Conservation (phyloP, 2,113 vertebrate species). For the Thermophis baileyi region DNA sequence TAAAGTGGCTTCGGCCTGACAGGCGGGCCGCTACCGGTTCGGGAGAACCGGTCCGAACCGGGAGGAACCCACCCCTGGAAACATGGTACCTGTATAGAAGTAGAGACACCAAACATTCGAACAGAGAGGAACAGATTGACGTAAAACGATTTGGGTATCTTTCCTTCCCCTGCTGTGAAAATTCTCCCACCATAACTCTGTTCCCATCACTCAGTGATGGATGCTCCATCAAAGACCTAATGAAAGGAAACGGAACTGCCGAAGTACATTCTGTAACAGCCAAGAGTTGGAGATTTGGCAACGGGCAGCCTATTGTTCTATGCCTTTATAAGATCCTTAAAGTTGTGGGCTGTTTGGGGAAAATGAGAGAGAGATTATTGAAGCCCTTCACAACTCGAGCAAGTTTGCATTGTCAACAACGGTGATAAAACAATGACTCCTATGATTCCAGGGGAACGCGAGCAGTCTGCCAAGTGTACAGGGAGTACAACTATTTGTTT, state of each 20-base stretch:
- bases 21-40: too few species aligned
- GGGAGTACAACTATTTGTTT: not conserved
- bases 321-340: not conserved
- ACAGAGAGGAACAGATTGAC: fast-evolving
- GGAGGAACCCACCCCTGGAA: too few species aligned
- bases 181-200: not conserved
- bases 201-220: not conserved
- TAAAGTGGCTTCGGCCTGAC: too few species aligned
- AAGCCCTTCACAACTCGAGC: not conserved
- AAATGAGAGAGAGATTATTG: not conserved
- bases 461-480: not conserved
- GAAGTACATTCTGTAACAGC: not conserved
- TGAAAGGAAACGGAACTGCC: not conserved
- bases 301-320: not conserved
- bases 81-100: not conserved
- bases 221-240: not conserved
- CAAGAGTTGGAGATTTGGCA: not conserved
- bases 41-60: too few species aligned
- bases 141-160: not conserved
- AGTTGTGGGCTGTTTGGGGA: not conserved
- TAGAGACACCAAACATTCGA: not conserved
- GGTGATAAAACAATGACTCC: not conserved
- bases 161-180: not conserved
- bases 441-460: not conserved
- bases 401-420: not conserved